Percentiles rank a stretch among this genome's conserved stretches.
These are phyloP conservation scores for Pollimyrus isidori DNA, from an alignment of 2,113 vertebrate species.

Conservation along the genomic window DNA sequence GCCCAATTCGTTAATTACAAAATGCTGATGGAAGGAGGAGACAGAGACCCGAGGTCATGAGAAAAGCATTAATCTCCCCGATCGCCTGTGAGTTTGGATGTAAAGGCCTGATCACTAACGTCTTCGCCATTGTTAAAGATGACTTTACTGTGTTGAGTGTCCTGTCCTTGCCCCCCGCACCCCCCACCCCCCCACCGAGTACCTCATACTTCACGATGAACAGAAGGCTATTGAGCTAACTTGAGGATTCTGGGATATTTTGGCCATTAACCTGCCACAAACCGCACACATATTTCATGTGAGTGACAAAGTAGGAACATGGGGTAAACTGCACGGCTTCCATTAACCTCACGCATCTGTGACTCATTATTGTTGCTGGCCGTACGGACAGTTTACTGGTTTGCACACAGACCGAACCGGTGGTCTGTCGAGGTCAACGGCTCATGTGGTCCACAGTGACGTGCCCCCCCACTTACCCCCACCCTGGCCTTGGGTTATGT, in stretches of 20 bases:
- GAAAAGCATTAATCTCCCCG: neutral
- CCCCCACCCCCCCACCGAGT: neutral
- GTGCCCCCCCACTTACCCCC: neutral
- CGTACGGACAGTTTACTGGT: conserved; percentile 15
- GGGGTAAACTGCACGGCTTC: conserved; percentile 25
- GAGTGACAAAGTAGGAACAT: neutral
- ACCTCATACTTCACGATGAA: neutral
- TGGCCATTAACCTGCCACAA: conserved; percentile 21
- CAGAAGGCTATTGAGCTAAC: neutral
- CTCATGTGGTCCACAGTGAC: neutral
- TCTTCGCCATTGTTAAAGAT: neutral
- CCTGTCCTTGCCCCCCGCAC: neutral
- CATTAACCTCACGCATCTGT: conserved; percentile 39
- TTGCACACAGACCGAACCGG: neutral
- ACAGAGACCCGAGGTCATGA: neutral
- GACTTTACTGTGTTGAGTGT: neutral
- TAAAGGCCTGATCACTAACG: neutral
- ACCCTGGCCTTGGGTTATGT: neutral
- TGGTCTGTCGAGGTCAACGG: neutral
- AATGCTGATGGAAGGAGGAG: neutral
- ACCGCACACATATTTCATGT: conserved; percentile 25
- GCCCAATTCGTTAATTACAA: neutral
- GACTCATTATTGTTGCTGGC: conserved; percentile 39
- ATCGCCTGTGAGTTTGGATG: neutral
- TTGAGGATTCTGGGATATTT: conserved; percentile 14